Evolutionary conservation across 2,113 vertebrate genomes (phyloP).

Genomic region (Phaetusa simplex): DNA sequence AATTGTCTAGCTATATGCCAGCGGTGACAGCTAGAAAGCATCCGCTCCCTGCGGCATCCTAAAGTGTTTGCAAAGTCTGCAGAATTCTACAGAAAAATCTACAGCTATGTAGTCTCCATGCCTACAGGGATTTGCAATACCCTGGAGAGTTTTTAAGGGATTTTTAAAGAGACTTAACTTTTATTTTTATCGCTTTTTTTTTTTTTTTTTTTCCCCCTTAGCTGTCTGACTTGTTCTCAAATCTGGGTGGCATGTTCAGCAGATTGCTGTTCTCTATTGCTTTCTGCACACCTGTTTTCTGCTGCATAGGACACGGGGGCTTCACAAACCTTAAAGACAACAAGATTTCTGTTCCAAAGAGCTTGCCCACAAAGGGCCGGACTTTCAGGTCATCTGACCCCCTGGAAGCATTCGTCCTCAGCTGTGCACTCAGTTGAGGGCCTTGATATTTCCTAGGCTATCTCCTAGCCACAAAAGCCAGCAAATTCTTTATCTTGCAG

Average conservation of each 20-base stretch:
- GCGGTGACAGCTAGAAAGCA: not conserved
- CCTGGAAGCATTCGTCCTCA: not conserved
- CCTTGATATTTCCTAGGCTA: not conserved
- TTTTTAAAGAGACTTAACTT: not conserved
- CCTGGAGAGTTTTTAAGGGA: not conserved
- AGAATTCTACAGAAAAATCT: conserved; percentile 41
- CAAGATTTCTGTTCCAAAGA: not conserved
- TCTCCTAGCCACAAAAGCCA: not conserved
- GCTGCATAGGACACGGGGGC: not conserved
- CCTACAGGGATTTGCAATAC: conserved; percentile 29
- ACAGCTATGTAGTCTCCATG: not conserved
- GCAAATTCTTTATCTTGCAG: not conserved
- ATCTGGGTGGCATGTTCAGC: not conserved
- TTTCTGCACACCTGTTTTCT: not conserved
- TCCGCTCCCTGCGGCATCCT: not conserved
- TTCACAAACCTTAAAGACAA: not conserved
- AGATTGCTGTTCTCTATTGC: not conserved
- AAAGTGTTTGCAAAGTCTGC: conserved; percentile 23
- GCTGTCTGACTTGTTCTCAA: not conserved
- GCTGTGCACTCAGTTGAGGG: not conserved
- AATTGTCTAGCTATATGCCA: not conserved
- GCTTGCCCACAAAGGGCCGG: not conserved
- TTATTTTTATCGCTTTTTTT: not conserved
- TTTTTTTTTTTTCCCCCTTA: too few relatives aligned
- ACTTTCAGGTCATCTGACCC: not conserved